These are phyloP conservation scores for Oxytorus armatus DNA, from an alignment of 2,888 invertebrate species.

Conservation along the genomic window DNA sequence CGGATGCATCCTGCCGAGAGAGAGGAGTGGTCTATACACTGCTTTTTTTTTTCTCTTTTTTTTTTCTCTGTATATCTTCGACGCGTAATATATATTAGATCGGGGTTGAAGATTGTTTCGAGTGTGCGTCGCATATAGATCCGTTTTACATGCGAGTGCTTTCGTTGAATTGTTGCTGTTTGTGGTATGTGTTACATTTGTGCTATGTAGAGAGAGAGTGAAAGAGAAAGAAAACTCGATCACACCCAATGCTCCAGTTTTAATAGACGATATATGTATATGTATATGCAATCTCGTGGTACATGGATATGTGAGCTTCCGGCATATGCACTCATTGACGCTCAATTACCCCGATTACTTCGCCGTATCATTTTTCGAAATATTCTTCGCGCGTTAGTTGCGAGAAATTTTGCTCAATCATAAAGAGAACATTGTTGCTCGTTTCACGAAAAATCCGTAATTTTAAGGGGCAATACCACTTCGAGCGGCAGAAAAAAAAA, in stretches of 20 bases:
- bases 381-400: background rate
- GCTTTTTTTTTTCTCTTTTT: background rate
- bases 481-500: background rate
- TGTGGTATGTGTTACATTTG: constrained; percentile 1
- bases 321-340: constrained; percentile 60
- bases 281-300: constrained; percentile 8
- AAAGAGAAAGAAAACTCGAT: too few relatives aligned
- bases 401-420: too few relatives aligned
- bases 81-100: constrained; percentile 42
- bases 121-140: constrained; percentile 39
- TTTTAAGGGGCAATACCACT: too few relatives aligned
- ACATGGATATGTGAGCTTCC: constrained; percentile 47
- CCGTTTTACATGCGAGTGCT: constrained; percentile 17
- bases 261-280: constrained; percentile 19
- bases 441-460: too few relatives aligned
- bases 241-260: constrained; percentile 58
- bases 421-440: too few relatives aligned
- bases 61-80: background rate
- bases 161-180: constrained; percentile 38
- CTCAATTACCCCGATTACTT: constrained; percentile 59
- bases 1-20: constrained; percentile 59
- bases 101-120: constrained; percentile 60
- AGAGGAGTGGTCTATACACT: constrained; percentile 53
- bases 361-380: constrained; percentile 32
- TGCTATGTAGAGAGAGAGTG: constrained; percentile 26